A percentile compares a stretch with the other conserved stretches of the same genome.
These are phyloP conservation scores for Rousettus leschenaultii DNA, from an alignment of 2,113 vertebrate genomes.

Conservation along the genomic window DNA sequence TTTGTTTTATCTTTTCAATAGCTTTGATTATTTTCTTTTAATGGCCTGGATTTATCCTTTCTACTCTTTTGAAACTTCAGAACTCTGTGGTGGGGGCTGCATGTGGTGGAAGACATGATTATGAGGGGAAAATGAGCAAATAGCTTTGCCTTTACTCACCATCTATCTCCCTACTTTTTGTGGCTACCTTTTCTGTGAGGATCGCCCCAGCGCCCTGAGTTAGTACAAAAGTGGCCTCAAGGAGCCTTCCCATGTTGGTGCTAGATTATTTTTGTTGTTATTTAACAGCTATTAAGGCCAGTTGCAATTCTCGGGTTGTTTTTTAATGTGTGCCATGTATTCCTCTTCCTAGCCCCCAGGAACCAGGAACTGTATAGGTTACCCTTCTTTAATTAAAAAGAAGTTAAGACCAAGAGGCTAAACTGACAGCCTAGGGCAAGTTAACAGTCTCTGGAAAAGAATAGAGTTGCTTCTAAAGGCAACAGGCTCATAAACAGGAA, in stretches of 20 bases:
- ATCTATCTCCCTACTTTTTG: not conserved
- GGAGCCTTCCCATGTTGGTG: not conserved
- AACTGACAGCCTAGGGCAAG: not conserved
- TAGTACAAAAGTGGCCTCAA: not conserved
- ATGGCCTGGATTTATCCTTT: conserved; percentile 59
- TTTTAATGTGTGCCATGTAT: not conserved
- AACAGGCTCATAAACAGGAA: conserved; percentile 25
- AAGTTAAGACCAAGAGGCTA: conserved; percentile 51
- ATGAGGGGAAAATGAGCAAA: conserved; percentile 33
- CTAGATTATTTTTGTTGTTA: not conserved
- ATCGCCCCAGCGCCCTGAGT: not conserved
- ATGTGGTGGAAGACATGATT: not conserved
- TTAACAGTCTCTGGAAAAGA: conserved; percentile 32
- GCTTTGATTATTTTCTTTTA: conserved; percentile 77
- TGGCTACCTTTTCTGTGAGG: not conserved
- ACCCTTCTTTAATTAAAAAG: conserved; percentile 44
- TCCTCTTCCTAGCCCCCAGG: not conserved
- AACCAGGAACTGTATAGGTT: not conserved
- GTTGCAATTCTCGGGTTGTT: not conserved
- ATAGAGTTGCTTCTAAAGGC: conserved; percentile 23
- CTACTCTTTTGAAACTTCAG: conserved; percentile 56
- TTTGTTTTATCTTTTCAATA: conserved; percentile 78
- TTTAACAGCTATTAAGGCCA: not conserved
- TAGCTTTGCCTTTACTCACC: not conserved
- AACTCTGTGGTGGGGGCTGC: conserved; percentile 34